Conservation (phyloP, 2,113 vertebrate genomes). For the Cottus gobio region DNA sequence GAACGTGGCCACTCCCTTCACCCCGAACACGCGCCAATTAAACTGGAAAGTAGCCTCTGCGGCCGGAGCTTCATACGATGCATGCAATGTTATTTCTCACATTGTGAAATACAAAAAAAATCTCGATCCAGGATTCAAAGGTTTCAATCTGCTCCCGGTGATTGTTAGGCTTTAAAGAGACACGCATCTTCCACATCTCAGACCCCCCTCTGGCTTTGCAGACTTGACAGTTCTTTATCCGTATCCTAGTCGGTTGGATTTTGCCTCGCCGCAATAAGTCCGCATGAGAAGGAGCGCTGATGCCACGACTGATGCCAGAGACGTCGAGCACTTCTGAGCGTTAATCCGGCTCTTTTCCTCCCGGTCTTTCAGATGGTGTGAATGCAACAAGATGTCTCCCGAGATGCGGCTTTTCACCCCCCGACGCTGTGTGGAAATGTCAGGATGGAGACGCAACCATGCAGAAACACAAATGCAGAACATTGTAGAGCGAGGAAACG, state of each 20-base stretch:
- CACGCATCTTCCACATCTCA: conserved; percentile 17
- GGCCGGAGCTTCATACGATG: background rate
- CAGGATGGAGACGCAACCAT: background rate
- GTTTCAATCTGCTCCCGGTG: conserved; percentile 14
- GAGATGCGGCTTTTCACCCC: conserved; percentile 28
- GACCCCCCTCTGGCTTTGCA: conserved; percentile 32
- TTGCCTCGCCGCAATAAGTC: conserved; percentile 26
- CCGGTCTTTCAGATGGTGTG: conserved; percentile 30
- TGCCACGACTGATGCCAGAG: conserved; percentile 24
- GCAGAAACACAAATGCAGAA: conserved; percentile 18
- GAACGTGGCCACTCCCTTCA: conserved; percentile 32
- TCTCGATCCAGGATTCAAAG: conserved; percentile 25
- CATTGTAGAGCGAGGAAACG: background rate
- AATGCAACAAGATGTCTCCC: conserved; percentile 25
- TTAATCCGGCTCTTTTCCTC: conserved; percentile 30
- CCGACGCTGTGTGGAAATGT: background rate
- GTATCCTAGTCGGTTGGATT: conserved; percentile 34
- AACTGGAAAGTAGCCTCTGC: conserved; percentile 2
- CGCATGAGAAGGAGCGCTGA: conserved; percentile 3
- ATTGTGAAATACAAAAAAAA: conserved; percentile 20
- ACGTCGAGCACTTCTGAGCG: conserved; percentile 4
- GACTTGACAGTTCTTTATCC: conserved; percentile 47
- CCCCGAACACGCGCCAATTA: conserved; percentile 27
- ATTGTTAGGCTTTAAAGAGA: conserved; percentile 10
- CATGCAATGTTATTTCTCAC: background rate